These are phyloP conservation scores for Hybognathus amarus DNA, from an alignment of 2,797 vertebrate species.

Conservation along the genomic window DNA sequence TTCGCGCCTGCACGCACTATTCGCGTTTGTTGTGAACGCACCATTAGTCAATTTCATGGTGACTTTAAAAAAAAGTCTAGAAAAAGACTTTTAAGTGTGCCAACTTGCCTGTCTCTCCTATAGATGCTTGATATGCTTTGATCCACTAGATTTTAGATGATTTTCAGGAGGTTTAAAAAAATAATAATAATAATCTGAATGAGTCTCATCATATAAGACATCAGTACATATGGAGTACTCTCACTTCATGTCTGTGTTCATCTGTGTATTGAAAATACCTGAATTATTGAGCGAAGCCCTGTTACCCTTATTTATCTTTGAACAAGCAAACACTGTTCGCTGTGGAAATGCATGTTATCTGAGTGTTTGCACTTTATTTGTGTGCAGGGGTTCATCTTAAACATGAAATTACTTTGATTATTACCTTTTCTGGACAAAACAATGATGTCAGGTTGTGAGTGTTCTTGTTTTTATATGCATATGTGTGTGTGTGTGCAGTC, in stretches of 20 bases:
- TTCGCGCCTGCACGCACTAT: no score
- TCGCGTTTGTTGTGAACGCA: no score
- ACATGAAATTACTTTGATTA: background rate
- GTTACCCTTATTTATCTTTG: background rate
- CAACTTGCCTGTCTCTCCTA: background rate
- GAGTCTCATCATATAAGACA: slow-evolving; percentile 5
- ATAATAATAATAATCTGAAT: background rate
- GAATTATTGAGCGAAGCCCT: slow-evolving; percentile 49
- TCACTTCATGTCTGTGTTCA: slow-evolving; percentile 30
- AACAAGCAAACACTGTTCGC: background rate
- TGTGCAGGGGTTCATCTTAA: background rate
- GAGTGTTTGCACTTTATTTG: background rate
- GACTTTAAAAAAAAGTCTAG: no score
- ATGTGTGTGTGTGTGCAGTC: slow-evolving; percentile 12
- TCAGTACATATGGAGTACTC: slow-evolving; percentile 11
- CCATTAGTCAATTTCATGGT: no score
- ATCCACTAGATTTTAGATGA: background rate
- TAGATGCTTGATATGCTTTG: background rate
- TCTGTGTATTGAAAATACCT: slow-evolving; percentile 21
- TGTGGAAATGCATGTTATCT: background rate
- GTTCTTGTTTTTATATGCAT: background rate
- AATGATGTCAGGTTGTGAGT: background rate
- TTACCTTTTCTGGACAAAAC: background rate
- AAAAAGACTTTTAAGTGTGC: background rate
- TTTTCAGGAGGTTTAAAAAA: background rate